These are phyloP conservation scores for Limnephilus marmoratus DNA, from an alignment of 2,888 invertebrate genomes.

Conservation along the genomic window DNA sequence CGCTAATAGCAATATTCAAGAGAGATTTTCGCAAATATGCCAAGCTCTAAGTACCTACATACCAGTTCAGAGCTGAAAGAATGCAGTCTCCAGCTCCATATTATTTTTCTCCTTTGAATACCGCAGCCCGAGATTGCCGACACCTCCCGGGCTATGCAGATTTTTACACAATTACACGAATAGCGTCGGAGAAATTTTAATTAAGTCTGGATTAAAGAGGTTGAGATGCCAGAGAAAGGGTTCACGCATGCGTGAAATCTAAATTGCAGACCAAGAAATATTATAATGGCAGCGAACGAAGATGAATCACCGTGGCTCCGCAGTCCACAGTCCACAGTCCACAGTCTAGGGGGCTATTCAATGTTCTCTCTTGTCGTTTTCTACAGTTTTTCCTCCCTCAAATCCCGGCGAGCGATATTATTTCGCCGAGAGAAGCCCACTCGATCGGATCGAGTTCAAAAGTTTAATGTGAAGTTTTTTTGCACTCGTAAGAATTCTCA, in stretches of 20 bases:
- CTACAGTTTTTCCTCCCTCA: neutral
- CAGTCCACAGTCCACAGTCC: neutral
- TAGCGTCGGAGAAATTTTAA: slow-evolving; percentile 58
- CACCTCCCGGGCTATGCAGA: slow-evolving; percentile 11
- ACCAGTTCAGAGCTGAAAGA: neutral
- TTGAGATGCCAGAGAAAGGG: slow-evolving; percentile 53
- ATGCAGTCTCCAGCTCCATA: neutral
- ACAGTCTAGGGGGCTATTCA: neutral
- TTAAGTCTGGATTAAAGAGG: slow-evolving; percentile 61
- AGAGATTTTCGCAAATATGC: too few species aligned
- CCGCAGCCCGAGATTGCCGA: neutral
- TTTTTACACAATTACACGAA: slow-evolving; percentile 56
- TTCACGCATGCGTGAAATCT: slow-evolving; percentile 59
- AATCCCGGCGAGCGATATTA: slow-evolving; percentile 2
- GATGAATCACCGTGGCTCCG: slow-evolving; percentile 29
- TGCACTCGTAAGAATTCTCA: neutral
- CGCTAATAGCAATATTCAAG: too few species aligned
- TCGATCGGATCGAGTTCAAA: neutral
- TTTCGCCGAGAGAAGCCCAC: neutral
- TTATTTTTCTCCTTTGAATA: slow-evolving; percentile 39
- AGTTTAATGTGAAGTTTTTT: neutral
- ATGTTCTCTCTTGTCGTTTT: neutral
- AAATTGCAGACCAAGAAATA: slow-evolving; percentile 53
- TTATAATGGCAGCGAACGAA: slow-evolving; percentile 39
- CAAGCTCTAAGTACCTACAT: too few species aligned